Conservation (phyloP, 2,113 vertebrate species). For the Vidua chalybeata region DNA sequence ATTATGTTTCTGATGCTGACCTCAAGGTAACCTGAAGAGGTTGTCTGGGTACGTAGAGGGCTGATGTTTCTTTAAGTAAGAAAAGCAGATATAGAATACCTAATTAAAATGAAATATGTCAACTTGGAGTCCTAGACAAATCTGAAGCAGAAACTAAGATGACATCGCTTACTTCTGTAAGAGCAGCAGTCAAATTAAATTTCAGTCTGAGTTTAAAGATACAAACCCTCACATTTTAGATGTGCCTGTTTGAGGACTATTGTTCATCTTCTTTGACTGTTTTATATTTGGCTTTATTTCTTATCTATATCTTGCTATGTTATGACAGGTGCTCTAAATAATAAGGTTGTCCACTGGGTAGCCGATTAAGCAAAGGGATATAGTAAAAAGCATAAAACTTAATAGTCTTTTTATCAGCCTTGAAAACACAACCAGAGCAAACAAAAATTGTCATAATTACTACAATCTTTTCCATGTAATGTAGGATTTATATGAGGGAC, state of each 20-base stretch:
- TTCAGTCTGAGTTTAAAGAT: constrained; percentile 6
- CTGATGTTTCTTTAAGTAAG: constrained; percentile 32
- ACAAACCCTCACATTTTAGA: background rate
- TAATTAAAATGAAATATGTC: constrained; percentile 58
- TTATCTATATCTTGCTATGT: background rate
- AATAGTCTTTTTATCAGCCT: background rate
- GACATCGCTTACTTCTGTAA: constrained; percentile 24
- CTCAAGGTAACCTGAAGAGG: constrained; percentile 16
- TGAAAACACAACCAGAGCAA: background rate
- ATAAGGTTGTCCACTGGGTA: background rate
- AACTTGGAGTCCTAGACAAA: background rate
- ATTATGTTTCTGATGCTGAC: background rate
- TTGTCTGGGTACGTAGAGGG: background rate
- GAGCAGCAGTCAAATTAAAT: constrained; percentile 4
- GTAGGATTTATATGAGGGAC: background rate
- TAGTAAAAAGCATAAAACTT: background rate
- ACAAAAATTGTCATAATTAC: background rate
- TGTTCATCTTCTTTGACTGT: background rate
- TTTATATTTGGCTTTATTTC: background rate
- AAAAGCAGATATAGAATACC: background rate
- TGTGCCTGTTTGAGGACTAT: background rate
- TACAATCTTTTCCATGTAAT: background rate
- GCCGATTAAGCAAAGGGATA: background rate
- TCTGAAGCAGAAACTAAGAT: constrained; percentile 34
- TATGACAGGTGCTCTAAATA: background rate